Base-by-base conservation (phyloP, 2,888 invertebrate species). In the Eristalis arbustorum region DNA sequence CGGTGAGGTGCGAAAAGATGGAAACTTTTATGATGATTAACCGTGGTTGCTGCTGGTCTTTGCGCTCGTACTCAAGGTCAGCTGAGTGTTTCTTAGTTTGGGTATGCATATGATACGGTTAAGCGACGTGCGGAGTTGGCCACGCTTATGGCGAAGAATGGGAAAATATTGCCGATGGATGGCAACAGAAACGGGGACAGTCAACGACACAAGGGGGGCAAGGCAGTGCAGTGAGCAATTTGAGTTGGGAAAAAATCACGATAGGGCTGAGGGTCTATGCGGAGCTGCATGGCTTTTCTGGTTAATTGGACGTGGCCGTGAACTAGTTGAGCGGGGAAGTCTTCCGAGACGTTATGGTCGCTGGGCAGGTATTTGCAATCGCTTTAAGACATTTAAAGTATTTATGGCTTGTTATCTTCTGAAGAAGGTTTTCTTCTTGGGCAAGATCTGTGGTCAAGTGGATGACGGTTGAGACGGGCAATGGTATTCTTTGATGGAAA, bases 1-100 rank as follows among this genome's bases (percentile, higher is more conserved):
- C 18, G 40, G 28, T 31, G 42, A 72, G 63, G 72, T 73, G 72
- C 63, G 56, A 73, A 73, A 63, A 63, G 63, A 23, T 49, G 63
- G 23, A 31, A 31, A 37, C 63, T 14, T 56, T 73, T 73, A 72
- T 42, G 42, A 42, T n/a, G 14, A 14, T 11, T 22, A 13, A 61
- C 23, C 22, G 25, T 62, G 61, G 42, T 63, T 49, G 31, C 49
- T 73, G 62, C 62, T 63, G 49, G 18, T 49, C 49, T 18, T 18
- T 5, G 18, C 37, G 37, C 37, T 13, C 13, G 37, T 37, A 13
- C 49, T 73, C 62, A 73, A 73, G 72, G 72, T 63, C 62, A 59
- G 14, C 22, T 62, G 61, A 40, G 59, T 34, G 18, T 72, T 40
- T 61, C 18, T 18, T 49, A 18, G 18, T 49, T 49, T 49, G 42